phyloP scores from a whole-genome alignment of 2,888 invertebrate genomes.

The Lamellibrachia satsuma region DNA sequence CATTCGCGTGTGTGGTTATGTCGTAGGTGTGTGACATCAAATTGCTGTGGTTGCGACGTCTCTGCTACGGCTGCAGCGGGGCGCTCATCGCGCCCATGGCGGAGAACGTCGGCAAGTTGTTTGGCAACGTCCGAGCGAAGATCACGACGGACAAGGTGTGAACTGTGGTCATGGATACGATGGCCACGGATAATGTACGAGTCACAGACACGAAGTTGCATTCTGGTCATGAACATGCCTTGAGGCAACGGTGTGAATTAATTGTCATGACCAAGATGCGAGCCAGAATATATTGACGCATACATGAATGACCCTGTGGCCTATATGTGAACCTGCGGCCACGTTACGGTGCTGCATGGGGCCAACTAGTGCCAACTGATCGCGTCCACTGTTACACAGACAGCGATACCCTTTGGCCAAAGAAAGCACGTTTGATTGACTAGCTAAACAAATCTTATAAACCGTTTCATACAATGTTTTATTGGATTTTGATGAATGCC shows the following conservation, averaged over 20 bases:
- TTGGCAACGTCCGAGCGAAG: conserved; percentile 28
- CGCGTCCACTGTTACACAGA: too few relatives aligned
- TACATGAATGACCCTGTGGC: neutral
- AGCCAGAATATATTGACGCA: neutral
- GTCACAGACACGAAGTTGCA: neutral
- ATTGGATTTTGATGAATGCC: neutral
- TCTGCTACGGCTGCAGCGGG: conserved; percentile 22
- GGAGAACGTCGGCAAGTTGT: conserved; percentile 33
- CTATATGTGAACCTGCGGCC: neutral
- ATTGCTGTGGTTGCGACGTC: conserved; percentile 32
- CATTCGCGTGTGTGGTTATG: neutral
- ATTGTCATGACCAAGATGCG: neutral
- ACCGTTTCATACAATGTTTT: too few relatives aligned
- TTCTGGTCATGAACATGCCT: neutral
- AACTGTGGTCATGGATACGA: neutral
- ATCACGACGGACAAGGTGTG: neutral
- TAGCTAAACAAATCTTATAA: too few relatives aligned
- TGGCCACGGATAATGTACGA: neutral
- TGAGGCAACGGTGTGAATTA: too few relatives aligned
- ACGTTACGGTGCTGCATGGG: neutral
- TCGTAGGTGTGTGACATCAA: conserved; percentile 36
- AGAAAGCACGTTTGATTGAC: too few relatives aligned
- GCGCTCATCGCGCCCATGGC: conserved; percentile 35
- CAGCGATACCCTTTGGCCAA: too few relatives aligned
- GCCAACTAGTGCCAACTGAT: neutral